Percentiles rank a stretch among this genome's conserved stretches.
Evolutionary conservation across 2,888 invertebrate genomes (phyloP).

Genomic region (Petrophora chlorosata): DNA sequence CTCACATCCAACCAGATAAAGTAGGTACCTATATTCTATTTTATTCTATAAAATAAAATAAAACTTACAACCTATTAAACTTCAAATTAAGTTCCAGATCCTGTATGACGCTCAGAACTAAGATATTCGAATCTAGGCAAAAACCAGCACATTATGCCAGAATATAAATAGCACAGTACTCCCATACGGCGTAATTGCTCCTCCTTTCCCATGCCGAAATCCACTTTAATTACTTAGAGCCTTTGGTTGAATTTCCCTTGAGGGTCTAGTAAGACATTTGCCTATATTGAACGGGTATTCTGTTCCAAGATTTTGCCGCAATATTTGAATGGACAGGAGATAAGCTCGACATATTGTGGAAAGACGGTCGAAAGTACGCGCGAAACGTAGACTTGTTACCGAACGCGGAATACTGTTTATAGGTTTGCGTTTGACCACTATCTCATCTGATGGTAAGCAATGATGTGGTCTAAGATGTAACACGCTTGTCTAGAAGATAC

Average conservation of each 20-base stretch:
- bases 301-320: conserved; percentile 44
- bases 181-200: conserved; percentile 26
- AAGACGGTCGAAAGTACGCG: too few species aligned
- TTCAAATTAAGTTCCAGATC: not conserved
- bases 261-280: conserved; percentile 35
- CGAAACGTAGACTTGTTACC: too few species aligned
- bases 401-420: too few species aligned
- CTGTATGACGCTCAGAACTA: conserved; percentile 7
- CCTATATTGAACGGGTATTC: conserved; percentile 47
- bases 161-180: conserved; percentile 20
- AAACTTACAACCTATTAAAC: too few species aligned
- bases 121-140: conserved; percentile 11
- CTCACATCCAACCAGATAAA: too few species aligned
- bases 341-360: not conserved
- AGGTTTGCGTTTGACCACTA: too few species aligned
- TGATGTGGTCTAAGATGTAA: too few species aligned
- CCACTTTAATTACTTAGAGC: not conserved
- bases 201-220: conserved; percentile 10
- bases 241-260: conserved; percentile 36
- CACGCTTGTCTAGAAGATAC: too few species aligned
- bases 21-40: too few species aligned
- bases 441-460: too few species aligned
- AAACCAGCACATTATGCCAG: conserved; percentile 22
- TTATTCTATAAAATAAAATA: too few species aligned
- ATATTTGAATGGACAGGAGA: conserved; percentile 7